Evolutionary conservation across 1,140 invertebrate species (phyloP), one percentile per base, ranked within the genome.

Genomic region (Drosophila simulans): DNA sequence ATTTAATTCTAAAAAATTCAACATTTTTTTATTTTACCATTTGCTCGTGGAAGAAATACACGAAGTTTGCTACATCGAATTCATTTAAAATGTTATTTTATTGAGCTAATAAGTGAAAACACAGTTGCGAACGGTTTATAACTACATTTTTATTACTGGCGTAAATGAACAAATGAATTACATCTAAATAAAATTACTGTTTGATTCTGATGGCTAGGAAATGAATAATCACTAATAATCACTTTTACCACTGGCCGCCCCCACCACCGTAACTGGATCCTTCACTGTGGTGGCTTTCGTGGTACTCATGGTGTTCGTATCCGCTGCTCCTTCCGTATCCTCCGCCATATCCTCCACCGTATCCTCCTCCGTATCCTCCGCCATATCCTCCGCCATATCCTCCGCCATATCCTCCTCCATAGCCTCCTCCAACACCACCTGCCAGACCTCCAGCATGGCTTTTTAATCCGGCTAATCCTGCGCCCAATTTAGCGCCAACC

Each of bases 301-400:
- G 76, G 43, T 80, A 80, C 53, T 80, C 84, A 15, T 88, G 84
- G 39, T 88, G 84, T 13, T 88, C 83, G 39, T 85, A 85, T 11
- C 85, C 85, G 2, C 72, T 66, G 57, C 66, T 80, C 31, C 37
- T 8, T 0, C 64, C 64, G 15, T 35, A 42, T 0, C 74, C 73
- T 0, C 65, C 73, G 1, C 65, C 65, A 45, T 45, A 20, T 1
- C 43, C 45, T 17, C 48, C 48, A 3, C 48, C 48, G 20, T 13
- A 46, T 20, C 51, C 70, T 17, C 77, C 74, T 2, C 77, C 66
- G n/a, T 56, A 49, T 0, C 83, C 83, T 5, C 78, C 80, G 2
- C 85, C 84, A 8, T 46, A 63, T 5, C 80, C 77, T 2, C 79
- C 83, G 2, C 74, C 62, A 5, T 46, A 13, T 15, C 70, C 70